phyloP scores from a whole-genome alignment of 2,888 invertebrate species.

The Dicycla oo region DNA sequence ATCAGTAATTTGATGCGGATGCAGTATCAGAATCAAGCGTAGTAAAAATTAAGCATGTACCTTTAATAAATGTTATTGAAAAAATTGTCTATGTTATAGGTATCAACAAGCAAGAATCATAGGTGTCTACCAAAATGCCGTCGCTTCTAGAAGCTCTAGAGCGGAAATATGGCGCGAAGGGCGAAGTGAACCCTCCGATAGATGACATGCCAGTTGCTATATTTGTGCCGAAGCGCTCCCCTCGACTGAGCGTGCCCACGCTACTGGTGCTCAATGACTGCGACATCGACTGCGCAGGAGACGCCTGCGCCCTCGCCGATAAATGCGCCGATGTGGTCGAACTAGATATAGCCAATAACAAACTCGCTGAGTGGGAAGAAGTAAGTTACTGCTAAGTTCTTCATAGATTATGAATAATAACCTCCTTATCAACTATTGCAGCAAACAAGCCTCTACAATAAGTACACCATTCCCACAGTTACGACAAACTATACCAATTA shows the following conservation, averaged over 20 bases:
- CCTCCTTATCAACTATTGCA: slow-evolving; percentile 41
- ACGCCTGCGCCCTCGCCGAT: slow-evolving; percentile 94
- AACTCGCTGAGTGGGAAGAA: slow-evolving; percentile 96
- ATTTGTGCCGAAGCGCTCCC: slow-evolving; percentile 96
- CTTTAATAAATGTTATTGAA: not conserved
- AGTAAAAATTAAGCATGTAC: not conserved
- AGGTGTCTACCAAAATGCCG: slow-evolving; percentile 91
- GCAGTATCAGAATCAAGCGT: not conserved
- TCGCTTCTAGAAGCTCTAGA: slow-evolving; percentile 97
- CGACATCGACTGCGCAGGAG: slow-evolving; percentile 97
- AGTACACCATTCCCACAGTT: slow-evolving; percentile 67
- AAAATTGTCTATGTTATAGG: slow-evolving; percentile 68
- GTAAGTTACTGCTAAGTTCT: slow-evolving; percentile 83
- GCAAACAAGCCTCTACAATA: slow-evolving; percentile 54
- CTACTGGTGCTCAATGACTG: slow-evolving; percentile 97
- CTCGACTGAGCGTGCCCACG: slow-evolving; percentile 94
- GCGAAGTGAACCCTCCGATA: slow-evolving; percentile 91
- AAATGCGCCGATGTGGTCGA: slow-evolving; percentile 98
- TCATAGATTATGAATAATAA: slow-evolving; percentile 29
- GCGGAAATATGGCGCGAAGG: slow-evolving; percentile 94
- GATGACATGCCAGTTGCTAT: slow-evolving; percentile 94
- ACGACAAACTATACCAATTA: slow-evolving; percentile 68
- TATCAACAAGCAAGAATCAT: slow-evolving; percentile 42
- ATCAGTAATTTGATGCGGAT: not conserved
- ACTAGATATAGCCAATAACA: slow-evolving; percentile 98